phyloP scores from a whole-genome alignment of 2,888 invertebrate genomes.

The Arge pagana region DNA sequence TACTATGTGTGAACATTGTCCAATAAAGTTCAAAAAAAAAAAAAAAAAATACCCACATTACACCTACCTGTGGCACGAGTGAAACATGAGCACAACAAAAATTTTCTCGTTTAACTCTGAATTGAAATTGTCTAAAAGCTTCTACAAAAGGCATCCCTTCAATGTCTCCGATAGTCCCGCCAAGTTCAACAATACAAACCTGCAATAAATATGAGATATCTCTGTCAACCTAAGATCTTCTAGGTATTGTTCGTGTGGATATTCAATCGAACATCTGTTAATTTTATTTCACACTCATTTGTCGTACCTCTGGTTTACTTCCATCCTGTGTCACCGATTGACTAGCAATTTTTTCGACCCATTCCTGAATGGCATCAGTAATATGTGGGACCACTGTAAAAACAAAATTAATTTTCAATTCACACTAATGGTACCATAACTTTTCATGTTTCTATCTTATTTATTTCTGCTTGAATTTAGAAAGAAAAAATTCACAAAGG shows the following conservation, averaged over 20 bases:
- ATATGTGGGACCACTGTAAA: constrained; percentile 93
- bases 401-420: constrained; percentile 11
- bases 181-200: constrained; percentile 91
- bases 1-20: too few relatives aligned
- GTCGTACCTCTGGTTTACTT: constrained; percentile 68
- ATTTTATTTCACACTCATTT: neutral
- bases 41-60: neutral
- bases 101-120: constrained; percentile 88
- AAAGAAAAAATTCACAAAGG: constrained; percentile 1
- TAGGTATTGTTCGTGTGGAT: neutral
- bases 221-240: too few relatives aligned
- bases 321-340: constrained; percentile 78
- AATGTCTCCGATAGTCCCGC: constrained; percentile 98
- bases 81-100: constrained; percentile 98
- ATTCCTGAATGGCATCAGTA: constrained; percentile 97
- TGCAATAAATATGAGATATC: constrained; percentile 51
- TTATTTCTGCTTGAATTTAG: neutral
- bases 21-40: neutral
- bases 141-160: constrained; percentile 99
- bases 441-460: neutral
- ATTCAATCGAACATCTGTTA: neutral
- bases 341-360: constrained; percentile 92
- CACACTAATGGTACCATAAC: neutral
- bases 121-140: constrained; percentile 97
- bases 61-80: constrained; percentile 84